Base-by-base conservation (phyloP, 2,888 invertebrate species). In the Arctia plantaginis region DNA sequence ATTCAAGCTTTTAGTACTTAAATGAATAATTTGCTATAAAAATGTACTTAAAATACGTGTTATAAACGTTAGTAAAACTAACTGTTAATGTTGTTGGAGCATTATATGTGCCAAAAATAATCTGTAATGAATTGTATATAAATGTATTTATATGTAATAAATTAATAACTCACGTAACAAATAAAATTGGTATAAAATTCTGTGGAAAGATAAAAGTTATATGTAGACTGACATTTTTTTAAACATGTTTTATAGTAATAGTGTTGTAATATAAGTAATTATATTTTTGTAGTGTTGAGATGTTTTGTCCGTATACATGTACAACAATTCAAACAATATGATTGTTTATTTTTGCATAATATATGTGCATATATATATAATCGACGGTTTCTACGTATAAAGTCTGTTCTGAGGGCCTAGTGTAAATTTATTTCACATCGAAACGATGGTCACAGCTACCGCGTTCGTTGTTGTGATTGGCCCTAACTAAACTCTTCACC, bases 61-160 rank as follows among this genome's bases (percentile, higher is more conserved):
- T 62, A 35, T 23, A 47, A 15, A 59, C 64, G 74, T 77, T 77
- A 77, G 77, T 77, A 0, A 41, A 74, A 75, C 66, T 77, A 81
- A 75, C 66, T 55, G 1, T 41, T 41, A 66, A 66, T 71, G 33
- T 69, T 67, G 62, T 76, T 15, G 6, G 59, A 65, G 51, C 47
- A 69, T 75, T 71, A 27, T 6, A 66, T 64, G 82, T 82, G 82
- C 82, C 84, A 82, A 82, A 83, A 62, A 59, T 65, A 65, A 74
- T 35, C 67, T 77, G 55, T 73, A 35, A 30, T 73, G 15, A 69
- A 67, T 30, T 72, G 55, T 74, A 78, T 68, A 68, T 72, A 69
- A 69, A 35, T 69, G 55, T 55, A 39, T 69, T 15, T 62, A 62
- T 27, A 62, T 62, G 18, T 62, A 62, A 62, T 62, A 62, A 62